These are phyloP conservation scores for Bombus sylvicola DNA, from an alignment of 1,140 invertebrate species.

Conservation along the genomic window DNA sequence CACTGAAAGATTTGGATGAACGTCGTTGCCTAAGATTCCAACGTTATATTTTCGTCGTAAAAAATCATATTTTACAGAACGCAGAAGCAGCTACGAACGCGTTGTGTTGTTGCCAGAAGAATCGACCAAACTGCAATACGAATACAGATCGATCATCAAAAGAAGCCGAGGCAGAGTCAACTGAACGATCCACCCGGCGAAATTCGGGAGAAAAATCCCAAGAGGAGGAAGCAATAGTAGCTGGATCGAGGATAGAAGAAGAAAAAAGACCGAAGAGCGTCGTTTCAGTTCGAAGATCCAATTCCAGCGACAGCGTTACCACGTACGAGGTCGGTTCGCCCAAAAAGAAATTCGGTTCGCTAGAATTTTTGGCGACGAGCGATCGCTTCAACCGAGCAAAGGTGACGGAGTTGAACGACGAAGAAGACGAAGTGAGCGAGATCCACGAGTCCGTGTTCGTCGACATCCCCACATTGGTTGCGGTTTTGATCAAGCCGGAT, in stretches of 20 bases:
- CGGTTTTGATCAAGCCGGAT: slow-evolving; percentile 75
- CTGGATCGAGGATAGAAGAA: not conserved
- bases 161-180: not conserved
- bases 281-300: slow-evolving; percentile 52
- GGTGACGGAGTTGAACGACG: slow-evolving; percentile 66
- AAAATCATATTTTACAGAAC: slow-evolving; percentile 57
- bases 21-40: no score
- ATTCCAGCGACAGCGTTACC: slow-evolving; percentile 66
- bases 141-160: not conserved
- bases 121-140: not conserved
- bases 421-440: slow-evolving; percentile 51
- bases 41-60: not conserved
- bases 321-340: slow-evolving; percentile 31
- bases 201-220: not conserved
- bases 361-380: slow-evolving; percentile 53
- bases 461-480: slow-evolving; percentile 75
- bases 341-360: slow-evolving; percentile 66
- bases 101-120: slow-evolving; percentile 51
- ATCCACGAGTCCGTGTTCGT: slow-evolving; percentile 74
- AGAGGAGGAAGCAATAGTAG: not conserved
- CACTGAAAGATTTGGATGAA: no score
- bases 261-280: not conserved
- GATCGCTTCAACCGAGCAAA: slow-evolving; percentile 61
- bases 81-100: slow-evolving; percentile 40
- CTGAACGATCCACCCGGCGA: not conserved